Evolutionary conservation across 2,113 vertebrate species (phyloP), one percentile per base, ranked within the genome.

Genomic region (Paracanthobrama guichenoti): DNA sequence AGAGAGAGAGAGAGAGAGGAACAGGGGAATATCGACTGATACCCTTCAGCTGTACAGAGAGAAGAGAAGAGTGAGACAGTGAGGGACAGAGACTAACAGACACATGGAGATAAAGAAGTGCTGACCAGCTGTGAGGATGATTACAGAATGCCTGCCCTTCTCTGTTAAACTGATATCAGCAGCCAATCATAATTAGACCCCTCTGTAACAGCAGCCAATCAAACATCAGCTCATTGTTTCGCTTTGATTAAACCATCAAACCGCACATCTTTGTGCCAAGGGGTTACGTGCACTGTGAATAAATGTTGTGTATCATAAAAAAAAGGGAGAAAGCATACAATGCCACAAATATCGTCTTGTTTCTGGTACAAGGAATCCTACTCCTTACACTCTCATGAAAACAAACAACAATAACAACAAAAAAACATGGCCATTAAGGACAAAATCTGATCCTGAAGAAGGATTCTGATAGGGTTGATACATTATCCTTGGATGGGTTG

Each of bases 171-270:
- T 35, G 26, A 67, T 81, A 67, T 53, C 44, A 67, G 76, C 79
- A 87, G 66, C 86, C 84, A 88, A 79, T 89, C 79, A 88, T 39
- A 42, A 42, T 64, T 75, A 74, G 24, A 69, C n/a, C 11, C 14
- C 24, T 60, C 6, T 28, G 50, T 12, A 71, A 42, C 75, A 60
- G 48, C 64, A 79, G 44, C 42, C 77, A 73, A 85, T 69, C 35
- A 80, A 62, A 71, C 11, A 35, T 71, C 74, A 53, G 76, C 74
- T 77, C 14, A 39, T 55, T 83, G 53, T 79, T 79, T 71, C 8
- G 18, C 28, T 79, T 46, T 50, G 39, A 79, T 67, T 80, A 80
- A 80, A 46, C 16, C 59, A 80, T 79, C n/a, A 60, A 79, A 14
- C 39, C 57, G 44, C 57, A 26, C 39, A 62, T 79, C 77, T 28